Percentiles rank a stretch among this genome's conserved stretches.
phyloP scores from a whole-genome alignment of 2,113 vertebrate genomes.

The Benitochromis conjunctus region DNA sequence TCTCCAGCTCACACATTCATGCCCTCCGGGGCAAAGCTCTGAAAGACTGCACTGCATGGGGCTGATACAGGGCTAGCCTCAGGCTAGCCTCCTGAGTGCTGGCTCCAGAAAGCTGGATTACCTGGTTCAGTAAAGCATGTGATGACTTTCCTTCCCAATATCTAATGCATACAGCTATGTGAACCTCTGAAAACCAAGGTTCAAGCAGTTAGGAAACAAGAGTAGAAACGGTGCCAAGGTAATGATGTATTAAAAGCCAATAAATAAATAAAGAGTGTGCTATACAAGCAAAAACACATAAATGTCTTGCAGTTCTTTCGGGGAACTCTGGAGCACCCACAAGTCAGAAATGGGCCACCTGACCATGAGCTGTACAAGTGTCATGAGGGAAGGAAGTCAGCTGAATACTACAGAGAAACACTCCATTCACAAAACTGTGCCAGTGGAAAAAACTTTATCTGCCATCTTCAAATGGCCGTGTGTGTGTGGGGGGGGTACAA shows the following conservation, averaged over 20 bases:
- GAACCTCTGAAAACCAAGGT: neutral
- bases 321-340: neutral
- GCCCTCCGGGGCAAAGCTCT: conserved; percentile 20
- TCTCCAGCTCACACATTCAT: conserved; percentile 29
- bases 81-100: neutral
- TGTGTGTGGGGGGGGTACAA: neutral
- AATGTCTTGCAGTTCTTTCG: neutral
- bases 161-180: neutral
- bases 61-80: neutral
- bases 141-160: conserved; percentile 4
- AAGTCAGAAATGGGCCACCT: neutral
- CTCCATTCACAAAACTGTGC: conserved; percentile 9
- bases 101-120: neutral
- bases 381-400: neutral
- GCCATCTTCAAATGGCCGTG: neutral
- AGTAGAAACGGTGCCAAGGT: neutral
- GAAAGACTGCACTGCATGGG: neutral
- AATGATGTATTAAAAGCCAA: neutral
- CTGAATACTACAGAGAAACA: neutral
- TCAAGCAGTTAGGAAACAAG: neutral
- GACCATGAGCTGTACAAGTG: neutral
- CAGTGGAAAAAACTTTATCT: neutral
- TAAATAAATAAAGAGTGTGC: neutral
- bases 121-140: neutral
- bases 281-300: neutral